Percentiles rank a stretch among this genome's conserved stretches.
Evolutionary conservation across 1,140 invertebrate genomes (phyloP).

Genomic region (Ceratosolen solmsi): DNA sequence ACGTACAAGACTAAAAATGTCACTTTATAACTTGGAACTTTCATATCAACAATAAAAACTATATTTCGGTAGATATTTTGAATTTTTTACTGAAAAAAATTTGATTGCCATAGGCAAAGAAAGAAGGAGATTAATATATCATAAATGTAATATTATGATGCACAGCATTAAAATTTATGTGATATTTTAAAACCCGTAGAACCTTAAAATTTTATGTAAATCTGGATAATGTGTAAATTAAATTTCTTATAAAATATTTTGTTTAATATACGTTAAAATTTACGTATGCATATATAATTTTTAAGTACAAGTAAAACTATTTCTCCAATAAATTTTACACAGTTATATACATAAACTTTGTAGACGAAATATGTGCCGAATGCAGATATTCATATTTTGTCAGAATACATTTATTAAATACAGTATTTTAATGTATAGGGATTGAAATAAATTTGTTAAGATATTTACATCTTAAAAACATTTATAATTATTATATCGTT

Average conservation of each 20-base stretch:
- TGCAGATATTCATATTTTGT: neutral
- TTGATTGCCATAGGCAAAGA: too few relatives aligned
- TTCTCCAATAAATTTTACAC: neutral
- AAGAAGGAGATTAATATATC: too few relatives aligned
- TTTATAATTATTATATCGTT: neutral
- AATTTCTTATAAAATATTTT: slow-evolving; percentile 1
- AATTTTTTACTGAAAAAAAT: too few relatives aligned
- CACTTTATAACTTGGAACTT: too few relatives aligned
- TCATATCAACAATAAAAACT: too few relatives aligned
- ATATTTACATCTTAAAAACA: neutral
- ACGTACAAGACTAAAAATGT: too few relatives aligned
- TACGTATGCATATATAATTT: neutral
- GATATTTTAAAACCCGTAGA: too few relatives aligned
- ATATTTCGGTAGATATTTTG: too few relatives aligned
- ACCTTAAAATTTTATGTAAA: too few relatives aligned
- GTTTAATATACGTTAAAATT: neutral
- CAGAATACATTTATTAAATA: neutral
- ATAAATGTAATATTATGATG: too few relatives aligned
- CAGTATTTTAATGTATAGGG: neutral
- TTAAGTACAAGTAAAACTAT: neutral
- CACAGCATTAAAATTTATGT: too few relatives aligned
- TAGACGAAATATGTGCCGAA: neutral
- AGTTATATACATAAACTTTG: neutral
- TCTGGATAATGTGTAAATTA: too few relatives aligned
- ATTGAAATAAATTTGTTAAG: neutral